Evolutionary conservation across 2,888 invertebrate genomes (phyloP).

Genomic region (Melinaea menophilus): DNA sequence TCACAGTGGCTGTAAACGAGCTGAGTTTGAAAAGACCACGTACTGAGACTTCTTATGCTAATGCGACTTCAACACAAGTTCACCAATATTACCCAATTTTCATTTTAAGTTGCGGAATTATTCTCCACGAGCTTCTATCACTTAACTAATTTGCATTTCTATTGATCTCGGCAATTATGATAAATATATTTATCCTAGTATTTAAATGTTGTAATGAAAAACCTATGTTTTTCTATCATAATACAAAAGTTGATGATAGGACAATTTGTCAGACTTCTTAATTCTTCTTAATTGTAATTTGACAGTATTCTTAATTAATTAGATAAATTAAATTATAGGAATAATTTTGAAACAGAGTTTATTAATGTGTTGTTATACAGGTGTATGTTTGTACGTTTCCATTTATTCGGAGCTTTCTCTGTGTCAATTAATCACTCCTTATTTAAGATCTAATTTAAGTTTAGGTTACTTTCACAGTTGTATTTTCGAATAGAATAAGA

Average conservation of each 20-base stretch:
- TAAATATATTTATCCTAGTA: slow-evolving; percentile 11
- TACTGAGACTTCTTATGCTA: slow-evolving; percentile 57
- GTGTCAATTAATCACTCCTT: slow-evolving; percentile 26
- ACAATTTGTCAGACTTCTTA: not conserved
- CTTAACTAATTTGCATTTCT: slow-evolving; percentile 15
- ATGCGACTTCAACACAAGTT: slow-evolving; percentile 44
- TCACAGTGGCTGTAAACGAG: slow-evolving; percentile 69
- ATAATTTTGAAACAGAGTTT: slow-evolving; percentile 8
- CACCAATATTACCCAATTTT: slow-evolving; percentile 44
- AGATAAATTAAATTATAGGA: too few relatives aligned
- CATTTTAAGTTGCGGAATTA: slow-evolving; percentile 47
- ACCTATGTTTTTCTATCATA: not conserved
- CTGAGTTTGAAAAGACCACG: slow-evolving; percentile 63
- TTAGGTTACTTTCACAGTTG: too few relatives aligned
- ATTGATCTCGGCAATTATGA: slow-evolving; percentile 5
- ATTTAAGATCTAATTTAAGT: not conserved
- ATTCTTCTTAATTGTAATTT: slow-evolving; percentile 12
- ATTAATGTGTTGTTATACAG: slow-evolving; percentile 14
- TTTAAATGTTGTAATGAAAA: slow-evolving; percentile 34
- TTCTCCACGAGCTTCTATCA: slow-evolving; percentile 43
- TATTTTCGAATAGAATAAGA: too few relatives aligned
- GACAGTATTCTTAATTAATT: slow-evolving; percentile 9
- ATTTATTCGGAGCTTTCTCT: slow-evolving; percentile 28
- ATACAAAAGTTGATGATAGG: not conserved
- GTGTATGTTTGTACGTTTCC: slow-evolving; percentile 13